phyloP scores from a whole-genome alignment of 1,140 invertebrate species.

The Macrobrachium nipponense region DNA sequence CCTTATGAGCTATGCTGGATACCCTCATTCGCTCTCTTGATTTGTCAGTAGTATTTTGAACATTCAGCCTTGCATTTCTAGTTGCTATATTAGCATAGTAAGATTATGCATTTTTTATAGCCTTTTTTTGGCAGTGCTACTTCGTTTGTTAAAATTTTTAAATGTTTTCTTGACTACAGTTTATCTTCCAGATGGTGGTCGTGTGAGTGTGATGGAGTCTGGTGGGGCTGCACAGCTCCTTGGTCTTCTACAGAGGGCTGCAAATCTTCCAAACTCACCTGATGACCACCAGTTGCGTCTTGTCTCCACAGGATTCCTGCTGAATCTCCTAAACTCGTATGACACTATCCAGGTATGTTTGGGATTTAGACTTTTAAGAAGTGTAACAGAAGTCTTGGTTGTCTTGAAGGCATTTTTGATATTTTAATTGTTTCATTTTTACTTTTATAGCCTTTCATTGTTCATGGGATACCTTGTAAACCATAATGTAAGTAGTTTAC shows the following conservation, averaged over 20 bases:
- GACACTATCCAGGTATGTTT: slow-evolving; percentile 73
- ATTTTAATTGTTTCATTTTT: background rate
- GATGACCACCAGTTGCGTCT: slow-evolving; percentile 67
- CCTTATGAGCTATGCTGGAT: no score
- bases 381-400: slow-evolving; percentile 36
- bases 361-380: no score
- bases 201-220: slow-evolving; percentile 68
- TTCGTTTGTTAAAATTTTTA: slow-evolving; percentile 20
- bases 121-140: background rate
- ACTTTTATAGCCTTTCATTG: no score
- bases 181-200: slow-evolving; percentile 68
- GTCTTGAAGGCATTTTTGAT: background rate
- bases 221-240: slow-evolving; percentile 68
- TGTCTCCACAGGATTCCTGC: slow-evolving; percentile 78
- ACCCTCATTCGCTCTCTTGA: no score
- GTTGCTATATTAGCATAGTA: no score
- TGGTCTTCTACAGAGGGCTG: slow-evolving; percentile 66
- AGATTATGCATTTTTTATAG: background rate
- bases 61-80: no score
- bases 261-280: slow-evolving; percentile 66
- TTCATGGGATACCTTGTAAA: background rate
- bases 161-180: slow-evolving; percentile 55
- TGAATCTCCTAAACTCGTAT: slow-evolving; percentile 84
- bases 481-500: background rate
- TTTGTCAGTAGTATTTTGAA: no score